Evolutionary conservation across 2,797 vertebrate species (phyloP), one percentile per base, ranked within the genome.

Genomic region (Adelosebastes latens): DNA sequence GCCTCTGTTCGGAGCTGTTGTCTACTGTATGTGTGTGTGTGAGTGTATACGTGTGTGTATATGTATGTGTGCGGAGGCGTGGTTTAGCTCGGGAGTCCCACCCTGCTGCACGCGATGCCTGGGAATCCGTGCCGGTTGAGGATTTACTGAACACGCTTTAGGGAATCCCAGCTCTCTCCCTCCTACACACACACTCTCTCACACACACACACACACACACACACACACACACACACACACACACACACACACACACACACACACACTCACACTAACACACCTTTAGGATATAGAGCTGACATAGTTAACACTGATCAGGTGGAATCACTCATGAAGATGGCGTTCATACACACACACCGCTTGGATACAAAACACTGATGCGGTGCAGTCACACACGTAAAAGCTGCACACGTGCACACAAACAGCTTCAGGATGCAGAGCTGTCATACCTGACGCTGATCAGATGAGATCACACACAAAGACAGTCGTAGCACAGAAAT

Each of bases 71-170:
- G 72, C 14, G 27, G 27, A 53, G 84, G 88, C 24, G 87, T 83
- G 90, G 87, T 52, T 80, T 83, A 59, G 39, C 72, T 70, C 3
- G 1, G 53, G 36, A 89, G 85, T 87, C 82, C 91, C 81, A 69
- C 92, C 93, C 82, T 36, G 53, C 86, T 89, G 93, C 93, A 94
- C 90, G 88, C 92, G 61, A 94, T 87, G 79, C 89, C 82, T 82
- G 82, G 80, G 88, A 92, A 90, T 90, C 80, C 56, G 87, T 92
- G 88, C 88, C 14, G 81, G 80, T 82, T 75, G 72, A 91, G 90
- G 93, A 94, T 95, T 95, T 94, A 93, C 87, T 91, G 75, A 73
- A 90, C 86, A 92, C 72, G 89, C 93, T 93, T 92, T 85, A 91
- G 92, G 93, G 92, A 95, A 91, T 95, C 90, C 89, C 88, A 72